phyloP scores from a whole-genome alignment of 2,113 vertebrate species.

The Epinephelus cyanopodus region DNA sequence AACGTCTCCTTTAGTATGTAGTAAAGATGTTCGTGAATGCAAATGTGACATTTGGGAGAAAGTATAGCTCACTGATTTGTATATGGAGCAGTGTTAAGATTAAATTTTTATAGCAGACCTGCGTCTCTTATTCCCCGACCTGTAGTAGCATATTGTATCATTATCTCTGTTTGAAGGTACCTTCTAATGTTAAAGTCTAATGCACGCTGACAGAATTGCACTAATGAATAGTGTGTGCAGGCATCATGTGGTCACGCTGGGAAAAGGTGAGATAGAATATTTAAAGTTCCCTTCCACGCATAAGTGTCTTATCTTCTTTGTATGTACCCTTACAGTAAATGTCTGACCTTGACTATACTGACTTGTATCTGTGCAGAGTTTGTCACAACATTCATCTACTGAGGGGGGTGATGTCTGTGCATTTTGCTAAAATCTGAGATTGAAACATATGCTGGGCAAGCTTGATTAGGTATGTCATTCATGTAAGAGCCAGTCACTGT shows the following conservation, averaged over 20 bases:
- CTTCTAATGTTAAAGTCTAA: neutral
- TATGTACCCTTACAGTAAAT: too few relatives aligned
- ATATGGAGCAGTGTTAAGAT: neutral
- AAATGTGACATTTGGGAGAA: conserved; percentile 27
- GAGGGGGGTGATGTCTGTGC: too few relatives aligned
- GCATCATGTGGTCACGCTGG: neutral
- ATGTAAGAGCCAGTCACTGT: too few relatives aligned
- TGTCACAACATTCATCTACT: too few relatives aligned
- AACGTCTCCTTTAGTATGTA: neutral
- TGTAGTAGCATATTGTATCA: neutral
- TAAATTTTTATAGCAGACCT: neutral
- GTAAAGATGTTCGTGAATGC: conserved; percentile 11
- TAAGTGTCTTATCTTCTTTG: too few relatives aligned
- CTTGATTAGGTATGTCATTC: too few relatives aligned
- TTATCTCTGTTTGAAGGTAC: neutral
- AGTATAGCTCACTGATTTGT: neutral
- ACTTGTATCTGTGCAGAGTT: too few relatives aligned
- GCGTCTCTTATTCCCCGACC: neutral
- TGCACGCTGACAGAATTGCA: neutral
- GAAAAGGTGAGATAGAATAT: neutral
- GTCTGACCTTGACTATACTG: too few relatives aligned
- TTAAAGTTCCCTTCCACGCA: too few relatives aligned
- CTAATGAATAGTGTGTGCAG: neutral
- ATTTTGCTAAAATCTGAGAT: too few relatives aligned
- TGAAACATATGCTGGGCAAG: too few relatives aligned